Evolutionary conservation across 2,888 invertebrate species (phyloP).

Genomic region (Petrolisthes manimaculis): DNA sequence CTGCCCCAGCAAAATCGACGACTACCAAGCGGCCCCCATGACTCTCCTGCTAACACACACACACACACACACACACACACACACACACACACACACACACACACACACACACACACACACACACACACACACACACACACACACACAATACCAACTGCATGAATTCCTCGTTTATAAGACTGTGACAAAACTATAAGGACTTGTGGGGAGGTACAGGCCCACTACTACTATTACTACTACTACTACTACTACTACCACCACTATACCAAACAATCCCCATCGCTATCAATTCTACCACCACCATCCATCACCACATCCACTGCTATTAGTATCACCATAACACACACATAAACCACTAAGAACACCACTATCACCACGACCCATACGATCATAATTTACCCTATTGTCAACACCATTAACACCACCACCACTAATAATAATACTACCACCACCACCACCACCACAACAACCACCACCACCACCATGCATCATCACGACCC

Average conservation of each 20-base stretch:
- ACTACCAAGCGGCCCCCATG: not conserved
- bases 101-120: too few species aligned
- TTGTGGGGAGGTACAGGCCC: not conserved
- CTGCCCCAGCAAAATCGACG: not conserved
- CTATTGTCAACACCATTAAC: too few species aligned
- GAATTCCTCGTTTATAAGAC: not conserved
- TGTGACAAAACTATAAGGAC: not conserved
- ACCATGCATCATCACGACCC: too few species aligned
- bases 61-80: too few species aligned
- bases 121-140: too few species aligned
- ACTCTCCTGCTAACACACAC: constrained; percentile 18
- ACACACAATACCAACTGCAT: too few species aligned
- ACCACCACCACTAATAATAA: too few species aligned
- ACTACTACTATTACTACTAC: not conserved
- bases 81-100: too few species aligned
- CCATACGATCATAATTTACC: too few species aligned
- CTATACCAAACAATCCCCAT: not conserved
- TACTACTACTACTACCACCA: not conserved
- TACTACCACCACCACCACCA: too few species aligned
- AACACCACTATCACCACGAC: too few species aligned
- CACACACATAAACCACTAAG: not conserved
- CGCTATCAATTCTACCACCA: not conserved
- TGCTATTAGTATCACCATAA: not conserved
- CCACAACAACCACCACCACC: too few species aligned
- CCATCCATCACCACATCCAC: not conserved